Conservation (phyloP, 1,140 invertebrate genomes). For the Diplogasteroides magnus region DNA sequence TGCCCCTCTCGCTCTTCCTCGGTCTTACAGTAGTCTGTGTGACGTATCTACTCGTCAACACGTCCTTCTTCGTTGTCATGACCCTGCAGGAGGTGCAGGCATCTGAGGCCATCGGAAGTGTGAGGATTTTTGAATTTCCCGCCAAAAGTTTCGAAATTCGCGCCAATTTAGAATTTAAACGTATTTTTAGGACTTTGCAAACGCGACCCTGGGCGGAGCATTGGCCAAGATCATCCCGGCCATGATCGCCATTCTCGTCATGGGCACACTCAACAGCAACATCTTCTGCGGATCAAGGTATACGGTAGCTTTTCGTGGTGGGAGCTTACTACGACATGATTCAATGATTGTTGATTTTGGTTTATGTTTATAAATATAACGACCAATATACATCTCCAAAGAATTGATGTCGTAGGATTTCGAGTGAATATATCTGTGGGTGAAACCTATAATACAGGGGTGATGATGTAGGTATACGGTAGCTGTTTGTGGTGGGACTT, state of each 20-base stretch:
- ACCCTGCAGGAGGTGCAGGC: slow-evolving; percentile 74
- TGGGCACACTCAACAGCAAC: slow-evolving; percentile 48
- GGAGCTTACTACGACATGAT: not conserved
- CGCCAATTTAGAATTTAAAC: slow-evolving; percentile 3
- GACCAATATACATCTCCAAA: no score
- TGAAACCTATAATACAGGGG: no score
- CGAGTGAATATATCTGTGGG: no score
- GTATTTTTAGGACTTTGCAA: slow-evolving; percentile 35
- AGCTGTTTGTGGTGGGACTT: no score
- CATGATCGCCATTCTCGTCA: slow-evolving; percentile 41
- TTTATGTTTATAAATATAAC: no score
- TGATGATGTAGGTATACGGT: no score
- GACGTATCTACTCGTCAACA: slow-evolving; percentile 86
- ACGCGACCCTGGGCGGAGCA: slow-evolving; percentile 37
- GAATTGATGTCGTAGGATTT: no score
- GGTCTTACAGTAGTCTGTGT: slow-evolving; percentile 84
- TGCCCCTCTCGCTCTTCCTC: slow-evolving; percentile 86
- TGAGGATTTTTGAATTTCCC: slow-evolving; percentile 13
- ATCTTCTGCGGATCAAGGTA: slow-evolving; percentile 48
- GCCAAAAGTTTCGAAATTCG: not conserved
- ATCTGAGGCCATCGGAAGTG: slow-evolving; percentile 85
- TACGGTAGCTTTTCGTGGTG: not conserved
- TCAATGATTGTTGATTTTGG: no score
- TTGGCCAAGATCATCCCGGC: slow-evolving; percentile 48
- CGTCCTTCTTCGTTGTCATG: slow-evolving; percentile 89